A percentile compares a stretch with the other conserved stretches of the same genome.
Evolutionary conservation across 1,140 invertebrate genomes (phyloP).

Genomic region (Tribolium castaneum): DNA sequence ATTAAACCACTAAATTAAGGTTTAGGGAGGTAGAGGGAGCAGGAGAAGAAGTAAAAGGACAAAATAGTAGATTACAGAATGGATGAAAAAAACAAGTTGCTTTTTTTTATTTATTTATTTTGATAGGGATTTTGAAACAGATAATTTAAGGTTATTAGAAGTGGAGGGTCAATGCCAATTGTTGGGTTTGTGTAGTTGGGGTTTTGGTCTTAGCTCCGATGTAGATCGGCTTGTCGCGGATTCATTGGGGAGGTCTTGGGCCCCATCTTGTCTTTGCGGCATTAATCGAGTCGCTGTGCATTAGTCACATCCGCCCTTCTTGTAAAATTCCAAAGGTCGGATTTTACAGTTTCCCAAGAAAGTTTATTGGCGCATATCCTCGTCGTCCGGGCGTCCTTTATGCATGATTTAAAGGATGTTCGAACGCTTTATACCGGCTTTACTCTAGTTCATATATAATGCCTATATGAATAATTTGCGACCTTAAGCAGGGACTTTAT

Average conservation of each 20-base stretch:
- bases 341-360: constrained; percentile 1
- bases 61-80: no score
- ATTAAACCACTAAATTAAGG: background rate
- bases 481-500: constrained; percentile 35
- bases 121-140: no score
- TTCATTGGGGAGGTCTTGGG: background rate
- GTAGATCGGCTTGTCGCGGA: background rate
- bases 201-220: no score
- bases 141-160: no score
- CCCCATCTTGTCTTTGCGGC: background rate
- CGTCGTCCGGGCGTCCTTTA: constrained; percentile 29
- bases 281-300: background rate
- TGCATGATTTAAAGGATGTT: constrained; percentile 42
- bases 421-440: constrained; percentile 34
- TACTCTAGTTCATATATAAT: constrained; percentile 31
- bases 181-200: no score
- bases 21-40: no score
- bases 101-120: no score
- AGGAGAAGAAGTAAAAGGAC: no score
- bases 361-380: constrained; percentile 15
- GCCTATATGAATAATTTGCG: constrained; percentile 40
- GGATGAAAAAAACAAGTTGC: no score
- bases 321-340: background rate
- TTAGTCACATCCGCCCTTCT: background rate
- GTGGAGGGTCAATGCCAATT: no score